Evolutionary conservation across 2,113 vertebrate species (phyloP).

Genomic region (Scartelaos histophorus): DNA sequence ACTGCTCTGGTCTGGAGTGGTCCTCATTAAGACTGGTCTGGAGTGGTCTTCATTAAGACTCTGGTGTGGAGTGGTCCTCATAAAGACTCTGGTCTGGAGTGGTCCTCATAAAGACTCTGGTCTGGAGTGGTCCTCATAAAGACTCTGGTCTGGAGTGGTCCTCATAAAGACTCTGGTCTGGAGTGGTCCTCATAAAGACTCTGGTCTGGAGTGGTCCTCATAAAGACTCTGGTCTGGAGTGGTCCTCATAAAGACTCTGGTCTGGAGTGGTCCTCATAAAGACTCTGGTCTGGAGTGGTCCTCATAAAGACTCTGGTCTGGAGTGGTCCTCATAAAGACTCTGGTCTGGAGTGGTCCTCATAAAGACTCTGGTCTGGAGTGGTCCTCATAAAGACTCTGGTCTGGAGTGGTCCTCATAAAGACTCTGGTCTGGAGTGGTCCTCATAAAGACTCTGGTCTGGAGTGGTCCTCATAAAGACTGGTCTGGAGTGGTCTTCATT

Average conservation of each 20-base stretch:
- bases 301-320: too few relatives aligned
- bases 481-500: neutral
- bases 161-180: too few relatives aligned
- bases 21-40: too few relatives aligned
- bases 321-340: too few relatives aligned
- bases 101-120: neutral
- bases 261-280: neutral
- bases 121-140: neutral
- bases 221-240: neutral
- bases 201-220: neutral
- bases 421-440: too few relatives aligned
- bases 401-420: neutral
- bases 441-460: too few relatives aligned
- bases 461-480: too few relatives aligned
- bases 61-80: neutral
- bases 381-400: neutral
- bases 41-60: too few relatives aligned
- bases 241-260: too few relatives aligned
- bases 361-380: neutral
- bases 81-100: neutral
- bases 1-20: neutral
- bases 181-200: neutral
- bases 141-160: neutral
- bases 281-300: neutral
- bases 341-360: neutral